phyloP scores from a whole-genome alignment of 1,140 invertebrate species.

The Lanistes nyassanus region DNA sequence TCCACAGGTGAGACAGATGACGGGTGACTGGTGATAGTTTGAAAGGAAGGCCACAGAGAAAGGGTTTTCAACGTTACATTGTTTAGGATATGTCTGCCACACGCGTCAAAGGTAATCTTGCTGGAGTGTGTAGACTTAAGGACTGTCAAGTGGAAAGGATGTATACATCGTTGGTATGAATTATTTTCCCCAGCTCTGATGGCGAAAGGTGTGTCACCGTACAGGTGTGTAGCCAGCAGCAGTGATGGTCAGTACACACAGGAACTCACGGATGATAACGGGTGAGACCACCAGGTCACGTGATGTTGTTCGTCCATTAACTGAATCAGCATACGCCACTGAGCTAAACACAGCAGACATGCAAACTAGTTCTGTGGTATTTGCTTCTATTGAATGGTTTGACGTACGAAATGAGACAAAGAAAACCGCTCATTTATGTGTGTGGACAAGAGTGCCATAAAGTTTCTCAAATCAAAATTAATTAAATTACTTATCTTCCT shows the following conservation, averaged over 20 bases:
- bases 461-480: background rate
- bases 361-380: too few species aligned
- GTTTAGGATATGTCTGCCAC: background rate
- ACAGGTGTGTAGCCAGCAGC: background rate
- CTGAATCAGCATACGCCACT: too few species aligned
- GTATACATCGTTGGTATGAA: background rate
- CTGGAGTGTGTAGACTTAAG: background rate
- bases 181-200: background rate
- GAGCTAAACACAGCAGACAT: too few species aligned
- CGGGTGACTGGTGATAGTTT: too few species aligned
- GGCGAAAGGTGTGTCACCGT: slow-evolving; percentile 2
- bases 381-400: too few species aligned
- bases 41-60: too few species aligned
- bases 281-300: too few species aligned
- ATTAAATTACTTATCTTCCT: too few species aligned
- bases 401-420: too few species aligned
- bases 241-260: background rate
- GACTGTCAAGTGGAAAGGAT: background rate
- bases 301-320: too few species aligned
- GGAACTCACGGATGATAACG: background rate
- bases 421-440: background rate
- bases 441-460: background rate
- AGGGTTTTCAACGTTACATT: background rate
- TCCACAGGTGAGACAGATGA: background rate
- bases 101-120: background rate